Percentiles rank a stretch among this genome's conserved stretches.
Evolutionary conservation across 1,140 invertebrate genomes (phyloP).

Genomic region (Scaptomyza graminum): DNA sequence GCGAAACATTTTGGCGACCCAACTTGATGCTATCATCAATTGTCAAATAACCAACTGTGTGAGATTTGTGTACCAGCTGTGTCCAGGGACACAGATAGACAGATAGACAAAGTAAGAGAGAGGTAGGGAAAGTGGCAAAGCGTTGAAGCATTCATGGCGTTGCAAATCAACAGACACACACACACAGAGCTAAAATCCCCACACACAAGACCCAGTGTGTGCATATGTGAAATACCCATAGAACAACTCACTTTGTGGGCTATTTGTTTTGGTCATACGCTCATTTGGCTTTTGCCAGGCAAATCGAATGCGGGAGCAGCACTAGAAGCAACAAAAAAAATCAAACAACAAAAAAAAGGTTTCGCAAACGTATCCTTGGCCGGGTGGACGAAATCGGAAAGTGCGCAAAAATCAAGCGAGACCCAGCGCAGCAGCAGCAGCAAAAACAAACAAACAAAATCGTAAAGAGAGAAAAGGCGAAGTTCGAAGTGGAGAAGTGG

Average conservation of each 20-base stretch:
- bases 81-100: conserved; percentile 34
- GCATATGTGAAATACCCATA: conserved; percentile 38
- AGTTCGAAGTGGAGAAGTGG: neutral
- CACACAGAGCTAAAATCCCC: conserved; percentile 21
- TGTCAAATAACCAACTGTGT: conserved; percentile 81
- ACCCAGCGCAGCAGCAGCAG: conserved; percentile 50
- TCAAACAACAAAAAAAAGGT: conserved; percentile 47
- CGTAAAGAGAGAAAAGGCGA: neutral
- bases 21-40: conserved; percentile 82
- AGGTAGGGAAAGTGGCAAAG: conserved; percentile 30
- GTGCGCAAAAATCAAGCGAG: conserved; percentile 65
- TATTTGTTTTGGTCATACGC: conserved; percentile 82
- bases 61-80: conserved; percentile 80
- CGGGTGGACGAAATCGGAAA: conserved; percentile 32
- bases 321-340: conserved; percentile 23
- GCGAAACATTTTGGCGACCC: conserved; percentile 65
- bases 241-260: conserved; percentile 80
- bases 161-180: conserved; percentile 66
- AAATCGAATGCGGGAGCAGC: conserved; percentile 58
- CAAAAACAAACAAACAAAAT: conserved; percentile 56
- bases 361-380: conserved; percentile 58
- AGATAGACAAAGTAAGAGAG: neutral
- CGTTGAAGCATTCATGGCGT: conserved; percentile 79
- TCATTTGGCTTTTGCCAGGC: conserved; percentile 63
- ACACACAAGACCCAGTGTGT: conserved; percentile 32